Evolutionary conservation across 2,888 invertebrate species (phyloP), one percentile per base, ranked within the genome.

Genomic region (Sphaerophoria taeniata): DNA sequence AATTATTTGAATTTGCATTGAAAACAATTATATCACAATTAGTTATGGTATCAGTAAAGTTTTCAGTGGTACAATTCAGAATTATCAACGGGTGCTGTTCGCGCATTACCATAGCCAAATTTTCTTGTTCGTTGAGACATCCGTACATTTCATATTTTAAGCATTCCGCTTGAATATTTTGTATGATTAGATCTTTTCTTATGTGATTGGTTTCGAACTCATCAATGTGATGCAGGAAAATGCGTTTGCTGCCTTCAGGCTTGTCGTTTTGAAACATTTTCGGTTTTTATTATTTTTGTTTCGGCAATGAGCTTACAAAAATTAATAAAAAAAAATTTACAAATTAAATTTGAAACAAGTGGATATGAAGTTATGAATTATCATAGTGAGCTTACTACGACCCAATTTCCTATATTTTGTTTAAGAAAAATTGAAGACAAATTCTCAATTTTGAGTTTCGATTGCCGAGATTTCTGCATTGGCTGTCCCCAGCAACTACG

Each of bases 1-100:
- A 90, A 85, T 94, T 92, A 67, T 91, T 24, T 0, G 78, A 67
- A 14, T 77, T 74, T 5, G 84, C 73, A 80, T 88, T 88, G 43
- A 80, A 88, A 5, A 89, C 67, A 9, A 89, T 70, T 0, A 87
- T 14, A 2, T 88, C 86, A 43, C 87, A 88, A 11, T 78, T 43
- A 4, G 87, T 47, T 31, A 88, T 76, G 11, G 47, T 56, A 12
- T 51, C 12, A 11, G 84, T 51, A 31, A 71, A 87, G 6, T 67
- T 69, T 12, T 39, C 6, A 9, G 36, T 12, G 2, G 33, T 0
- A 11, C 67, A 47, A 58, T 69, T 60, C 2, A 87, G n/a, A n/a
- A 81, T 43, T 51, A 77, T 51, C 5, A 86, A 14, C 0, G 86
- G 86, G 14, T 82, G 55, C 3, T n/a, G 56, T 3, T 49, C 73